Evolutionary conservation across 1,140 invertebrate species (phyloP).

Genomic region (Solenopsis fugax): DNA sequence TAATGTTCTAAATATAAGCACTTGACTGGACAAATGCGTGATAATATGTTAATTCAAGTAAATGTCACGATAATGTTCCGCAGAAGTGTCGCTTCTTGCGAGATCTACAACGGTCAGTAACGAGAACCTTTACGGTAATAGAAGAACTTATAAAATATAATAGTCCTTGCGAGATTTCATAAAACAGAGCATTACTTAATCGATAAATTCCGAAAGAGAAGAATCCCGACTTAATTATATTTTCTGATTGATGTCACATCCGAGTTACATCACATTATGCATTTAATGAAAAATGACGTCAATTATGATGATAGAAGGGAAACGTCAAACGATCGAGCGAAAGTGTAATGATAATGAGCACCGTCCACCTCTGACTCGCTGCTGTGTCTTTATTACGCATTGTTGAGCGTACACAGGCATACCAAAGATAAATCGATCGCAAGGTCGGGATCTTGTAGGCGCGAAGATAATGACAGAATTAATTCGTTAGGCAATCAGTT

Average conservation of each 20-base stretch:
- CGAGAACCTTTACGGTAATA: background rate
- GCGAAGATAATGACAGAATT: conserved; percentile 70
- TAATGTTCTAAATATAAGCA: conserved; percentile 33
- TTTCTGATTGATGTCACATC: background rate
- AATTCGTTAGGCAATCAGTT: conserved; percentile 66
- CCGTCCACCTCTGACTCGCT: conserved; percentile 18
- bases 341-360: conserved; percentile 38
- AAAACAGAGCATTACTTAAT: background rate
- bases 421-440: conserved; percentile 66
- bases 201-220: background rate
- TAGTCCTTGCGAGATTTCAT: background rate
- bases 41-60: conserved; percentile 55
- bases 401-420: conserved; percentile 43
- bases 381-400: conserved; percentile 55
- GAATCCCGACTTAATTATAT: background rate
- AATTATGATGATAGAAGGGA: background rate
- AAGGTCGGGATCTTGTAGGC: conserved; percentile 74
- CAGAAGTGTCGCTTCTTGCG: background rate
- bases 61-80: conserved; percentile 21
- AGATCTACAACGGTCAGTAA: background rate
- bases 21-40: background rate
- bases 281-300: conserved; percentile 35
- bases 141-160: background rate
- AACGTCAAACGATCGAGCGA: conserved; percentile 3
- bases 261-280: conserved; percentile 15